Evolutionary conservation across 2,113 vertebrate genomes (phyloP), one percentile per base, ranked within the genome.

Genomic region (Nycticorax nycticorax): DNA sequence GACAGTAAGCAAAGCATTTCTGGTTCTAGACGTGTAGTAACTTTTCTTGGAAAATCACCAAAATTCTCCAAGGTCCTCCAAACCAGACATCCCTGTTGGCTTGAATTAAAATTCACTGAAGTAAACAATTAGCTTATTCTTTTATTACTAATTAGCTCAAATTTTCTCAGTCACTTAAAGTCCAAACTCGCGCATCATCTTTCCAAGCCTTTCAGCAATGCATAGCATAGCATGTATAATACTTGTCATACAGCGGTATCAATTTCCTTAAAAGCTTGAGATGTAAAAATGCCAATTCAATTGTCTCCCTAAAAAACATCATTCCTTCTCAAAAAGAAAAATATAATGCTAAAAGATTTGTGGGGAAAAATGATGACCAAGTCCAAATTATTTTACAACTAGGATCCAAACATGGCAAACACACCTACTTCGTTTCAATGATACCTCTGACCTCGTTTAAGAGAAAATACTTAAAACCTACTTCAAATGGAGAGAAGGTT

Each of bases 341-440:
- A 27, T 8, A 1, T 5, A 85, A 50, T 3, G 6, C 14, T 20
- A 14, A 37, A 82, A 67, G 7, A 45, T 24, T 33, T 23, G 57
- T 6, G n/a, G 9, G 6, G 3, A 9, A 7, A 37, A 12, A 21
- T 19, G 28, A 47, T 2, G 2, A 32, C 9, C 9, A 50, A 57
- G 18, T 41, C 74, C 10, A 79, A 50, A 14, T 33, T 45, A 67
- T n/a, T 55, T 82, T 79, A 22, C 20, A 67, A 22, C 11, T 3
- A 14, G 14, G 26, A 37, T 18, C 14, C 23, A 88, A 85, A 62
- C 7, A 18, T 27, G 77, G 11, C 24, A 73, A 56, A 72, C 3
- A 2, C 22, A 47, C 11, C 5, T 35, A 39, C 43, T 74, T 75
- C 2, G 26, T 78, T 82, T 83, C 24, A 76, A 24, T 1, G 0